Conservation (phyloP, 2,888 invertebrate genomes). For the Neoaliturus tenellus region DNA sequence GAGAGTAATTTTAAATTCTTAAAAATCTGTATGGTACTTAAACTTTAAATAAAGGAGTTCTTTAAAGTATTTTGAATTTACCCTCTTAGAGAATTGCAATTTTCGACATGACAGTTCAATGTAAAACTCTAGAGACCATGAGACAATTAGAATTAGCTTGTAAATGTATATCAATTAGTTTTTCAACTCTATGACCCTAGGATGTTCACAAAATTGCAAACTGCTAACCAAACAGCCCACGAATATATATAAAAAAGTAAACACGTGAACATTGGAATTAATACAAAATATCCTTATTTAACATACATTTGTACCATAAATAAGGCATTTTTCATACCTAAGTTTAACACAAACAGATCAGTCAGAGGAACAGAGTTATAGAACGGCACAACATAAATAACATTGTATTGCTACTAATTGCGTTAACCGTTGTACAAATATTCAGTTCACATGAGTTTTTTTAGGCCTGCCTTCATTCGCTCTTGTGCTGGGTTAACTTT, state of each 20-base stretch:
- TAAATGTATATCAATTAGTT: no score
- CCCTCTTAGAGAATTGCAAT: no score
- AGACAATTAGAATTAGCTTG: no score
- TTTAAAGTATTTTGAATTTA: no score
- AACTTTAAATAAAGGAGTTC: no score
- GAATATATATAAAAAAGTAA: not conserved
- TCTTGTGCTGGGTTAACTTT: slow-evolving; percentile 87
- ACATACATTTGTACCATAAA: slow-evolving; percentile 25
- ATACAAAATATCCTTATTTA: not conserved
- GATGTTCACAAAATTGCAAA: no score
- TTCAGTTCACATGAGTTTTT: slow-evolving; percentile 71
- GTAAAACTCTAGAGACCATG: no score
- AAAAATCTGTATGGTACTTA: no score
- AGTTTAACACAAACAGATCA: not conserved
- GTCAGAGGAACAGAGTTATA: slow-evolving; percentile 4
- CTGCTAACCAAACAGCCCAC: not conserved
- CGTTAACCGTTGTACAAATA: not conserved
- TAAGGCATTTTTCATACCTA: not conserved
- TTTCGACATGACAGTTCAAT: no score
- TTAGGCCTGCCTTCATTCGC: slow-evolving; percentile 78
- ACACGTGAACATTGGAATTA: not conserved
- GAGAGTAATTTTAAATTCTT: no score
- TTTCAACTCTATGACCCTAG: no score
- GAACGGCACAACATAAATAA: not conserved
- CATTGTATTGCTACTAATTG: slow-evolving; percentile 21